These are phyloP conservation scores for Hucho hucho DNA, from an alignment of 2,113 vertebrate species.

Conservation along the genomic window DNA sequence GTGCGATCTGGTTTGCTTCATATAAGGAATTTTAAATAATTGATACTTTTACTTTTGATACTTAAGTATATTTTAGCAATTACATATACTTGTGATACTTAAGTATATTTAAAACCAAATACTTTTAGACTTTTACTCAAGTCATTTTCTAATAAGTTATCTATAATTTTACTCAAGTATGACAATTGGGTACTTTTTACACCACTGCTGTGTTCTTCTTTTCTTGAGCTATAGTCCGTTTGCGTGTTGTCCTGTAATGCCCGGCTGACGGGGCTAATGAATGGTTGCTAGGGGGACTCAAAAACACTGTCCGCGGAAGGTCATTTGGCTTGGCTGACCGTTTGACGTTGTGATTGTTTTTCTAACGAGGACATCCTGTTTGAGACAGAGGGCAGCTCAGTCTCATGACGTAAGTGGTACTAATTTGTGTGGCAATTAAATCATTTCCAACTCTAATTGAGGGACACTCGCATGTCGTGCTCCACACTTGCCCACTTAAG, in stretches of 20 bases:
- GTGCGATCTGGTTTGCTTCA: too few species aligned
- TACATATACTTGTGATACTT: too few species aligned
- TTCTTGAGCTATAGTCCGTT: conserved; percentile 14
- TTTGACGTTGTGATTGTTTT: conserved; percentile 54
- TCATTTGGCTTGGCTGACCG: conserved; percentile 52
- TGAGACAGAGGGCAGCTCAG: conserved; percentile 46
- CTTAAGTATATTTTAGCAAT: too few species aligned
- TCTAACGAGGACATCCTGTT: conserved; percentile 52
- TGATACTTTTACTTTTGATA: too few species aligned
- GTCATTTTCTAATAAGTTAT: too few species aligned
- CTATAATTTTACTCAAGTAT: too few species aligned
- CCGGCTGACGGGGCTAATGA: conserved; percentile 26
- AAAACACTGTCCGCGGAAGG: conserved; percentile 46
- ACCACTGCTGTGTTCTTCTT: neutral
- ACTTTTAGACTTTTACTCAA: too few species aligned
- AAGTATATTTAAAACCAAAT: too few species aligned
- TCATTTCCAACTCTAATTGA: conserved; percentile 57
- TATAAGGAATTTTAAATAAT: too few species aligned
- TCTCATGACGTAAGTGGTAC: conserved; percentile 48
- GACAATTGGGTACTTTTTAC: too few species aligned
- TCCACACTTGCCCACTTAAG: conserved; percentile 12
- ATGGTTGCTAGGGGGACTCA: conserved; percentile 58
- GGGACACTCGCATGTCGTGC: conserved; percentile 33
- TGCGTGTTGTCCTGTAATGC: conserved; percentile 21
- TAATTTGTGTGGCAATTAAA: conserved; percentile 53